Conservation (phyloP, 2,113 vertebrate species). For the Dermatemys mawii region DNA sequence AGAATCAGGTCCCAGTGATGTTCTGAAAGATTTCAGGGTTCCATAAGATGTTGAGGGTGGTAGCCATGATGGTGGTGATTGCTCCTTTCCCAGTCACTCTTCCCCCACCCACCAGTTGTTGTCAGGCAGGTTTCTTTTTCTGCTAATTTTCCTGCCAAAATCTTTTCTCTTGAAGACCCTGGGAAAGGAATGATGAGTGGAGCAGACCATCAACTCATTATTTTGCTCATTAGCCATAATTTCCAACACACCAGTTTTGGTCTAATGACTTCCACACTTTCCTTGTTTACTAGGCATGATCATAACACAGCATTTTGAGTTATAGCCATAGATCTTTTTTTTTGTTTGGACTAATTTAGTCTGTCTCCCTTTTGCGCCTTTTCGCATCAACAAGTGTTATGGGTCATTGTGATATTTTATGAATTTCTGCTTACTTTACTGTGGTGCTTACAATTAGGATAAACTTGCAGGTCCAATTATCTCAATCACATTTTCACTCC, state of each 20-base stretch:
- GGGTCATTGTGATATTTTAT: not conserved
- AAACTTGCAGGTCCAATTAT: not conserved
- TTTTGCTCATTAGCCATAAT: not conserved
- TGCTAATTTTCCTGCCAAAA: not conserved
- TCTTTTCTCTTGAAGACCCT: not conserved
- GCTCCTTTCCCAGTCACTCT: not conserved
- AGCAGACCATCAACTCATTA: not conserved
- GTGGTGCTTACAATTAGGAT: not conserved
- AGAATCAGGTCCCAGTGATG: no score
- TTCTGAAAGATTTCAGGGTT: not conserved
- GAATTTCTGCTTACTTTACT: not conserved
- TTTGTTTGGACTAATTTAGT: not conserved
- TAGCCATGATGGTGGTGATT: not conserved
- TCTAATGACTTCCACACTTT: not conserved
- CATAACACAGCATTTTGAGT: not conserved
- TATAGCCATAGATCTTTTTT: not conserved
- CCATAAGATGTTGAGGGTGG: not conserved
- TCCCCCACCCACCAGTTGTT: not conserved
- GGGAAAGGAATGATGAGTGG: not conserved
- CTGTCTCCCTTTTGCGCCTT: not conserved
- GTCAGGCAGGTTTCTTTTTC: not conserved
- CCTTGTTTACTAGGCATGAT: not conserved
- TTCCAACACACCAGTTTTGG: not conserved
- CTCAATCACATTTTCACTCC: not conserved
- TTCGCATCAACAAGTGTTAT: not conserved